Conservation (phyloP, 2,888 invertebrate species). For the Alcis repandata region DNA sequence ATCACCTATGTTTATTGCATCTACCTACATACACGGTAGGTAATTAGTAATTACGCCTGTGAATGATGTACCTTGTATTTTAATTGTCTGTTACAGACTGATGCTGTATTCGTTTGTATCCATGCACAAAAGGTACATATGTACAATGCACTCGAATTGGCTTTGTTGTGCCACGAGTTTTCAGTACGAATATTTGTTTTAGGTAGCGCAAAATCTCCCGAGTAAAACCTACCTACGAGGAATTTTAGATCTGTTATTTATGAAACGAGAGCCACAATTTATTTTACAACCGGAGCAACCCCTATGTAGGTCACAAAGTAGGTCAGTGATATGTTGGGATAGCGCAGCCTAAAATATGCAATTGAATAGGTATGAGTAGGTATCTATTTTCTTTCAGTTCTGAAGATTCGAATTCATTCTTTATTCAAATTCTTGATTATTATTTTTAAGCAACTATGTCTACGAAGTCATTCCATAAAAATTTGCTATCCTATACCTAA, state of each 20-base stretch:
- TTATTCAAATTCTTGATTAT: too few species aligned
- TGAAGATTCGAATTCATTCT: neutral
- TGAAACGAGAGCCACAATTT: constrained; percentile 17
- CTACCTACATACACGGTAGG: too few species aligned
- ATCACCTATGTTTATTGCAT: too few species aligned
- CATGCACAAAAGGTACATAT: too few species aligned
- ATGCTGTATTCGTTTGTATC: too few species aligned
- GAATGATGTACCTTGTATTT: too few species aligned
- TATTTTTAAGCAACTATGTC: too few species aligned
- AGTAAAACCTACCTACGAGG: neutral
- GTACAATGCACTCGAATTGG: too few species aligned
- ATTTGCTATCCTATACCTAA: too few species aligned
- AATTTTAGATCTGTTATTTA: constrained; percentile 20
- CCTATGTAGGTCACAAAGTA: constrained; percentile 67
- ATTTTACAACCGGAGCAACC: constrained; percentile 31
- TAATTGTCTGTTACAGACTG: too few species aligned
- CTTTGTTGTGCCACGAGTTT: neutral
- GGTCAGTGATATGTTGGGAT: constrained; percentile 62
- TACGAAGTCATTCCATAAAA: too few species aligned
- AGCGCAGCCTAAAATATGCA: constrained; percentile 45
- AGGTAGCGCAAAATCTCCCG: neutral
- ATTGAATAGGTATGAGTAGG: constrained; percentile 16
- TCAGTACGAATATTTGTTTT: neutral
- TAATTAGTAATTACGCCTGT: too few species aligned
- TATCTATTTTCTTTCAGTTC: neutral